Percentiles rank a stretch among this genome's conserved stretches.
These are phyloP conservation scores for Enteromius fasciolatus DNA, from an alignment of 2,797 vertebrate genomes.

Conservation along the genomic window DNA sequence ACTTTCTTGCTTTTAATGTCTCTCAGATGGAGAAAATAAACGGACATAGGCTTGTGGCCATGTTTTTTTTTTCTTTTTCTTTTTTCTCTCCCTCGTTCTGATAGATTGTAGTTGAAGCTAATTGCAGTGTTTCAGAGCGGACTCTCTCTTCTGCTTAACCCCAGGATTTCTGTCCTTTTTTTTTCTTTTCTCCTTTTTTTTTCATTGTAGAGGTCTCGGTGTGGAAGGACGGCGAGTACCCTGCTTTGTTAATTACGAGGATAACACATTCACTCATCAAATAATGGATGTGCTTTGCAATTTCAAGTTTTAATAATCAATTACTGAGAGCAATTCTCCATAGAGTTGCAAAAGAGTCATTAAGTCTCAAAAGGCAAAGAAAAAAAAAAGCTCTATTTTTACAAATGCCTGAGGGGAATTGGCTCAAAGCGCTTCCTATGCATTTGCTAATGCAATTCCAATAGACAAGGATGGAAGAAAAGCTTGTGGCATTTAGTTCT, in stretches of 20 bases:
- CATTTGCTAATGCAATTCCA: constrained; percentile 89
- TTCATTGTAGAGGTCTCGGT: constrained; percentile 76
- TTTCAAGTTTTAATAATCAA: constrained; percentile 99
- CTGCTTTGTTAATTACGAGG: constrained; percentile 97
- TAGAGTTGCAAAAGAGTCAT: constrained; percentile 97
- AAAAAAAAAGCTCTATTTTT: constrained; percentile 86
- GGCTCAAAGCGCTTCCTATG: constrained; percentile 84
- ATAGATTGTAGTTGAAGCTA: constrained; percentile 75
- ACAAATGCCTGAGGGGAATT: constrained; percentile 86
- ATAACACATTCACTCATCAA: constrained; percentile 95
- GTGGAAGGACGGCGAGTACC: constrained; percentile 87
- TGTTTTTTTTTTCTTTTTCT: constrained; percentile 47
- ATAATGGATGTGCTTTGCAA: constrained; percentile 97
- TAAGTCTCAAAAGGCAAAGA: constrained; percentile 96
- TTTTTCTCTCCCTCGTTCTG: constrained; percentile 61
- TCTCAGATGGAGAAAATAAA: constrained; percentile 24
- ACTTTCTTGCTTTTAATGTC: constrained; percentile 32
- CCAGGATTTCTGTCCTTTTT: constrained; percentile 72
- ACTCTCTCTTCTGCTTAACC: constrained; percentile 79
- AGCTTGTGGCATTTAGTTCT: constrained; percentile 72
- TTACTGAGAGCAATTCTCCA: constrained; percentile 96
- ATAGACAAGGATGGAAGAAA: constrained; percentile 77
- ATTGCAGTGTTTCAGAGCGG: constrained; percentile 74
- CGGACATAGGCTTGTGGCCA: constrained; percentile 6
- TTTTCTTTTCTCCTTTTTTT: constrained; percentile 62